Conservation (phyloP, 64 coral and sea anemone species). For the Dendrophyllia cribrosa region DNA sequence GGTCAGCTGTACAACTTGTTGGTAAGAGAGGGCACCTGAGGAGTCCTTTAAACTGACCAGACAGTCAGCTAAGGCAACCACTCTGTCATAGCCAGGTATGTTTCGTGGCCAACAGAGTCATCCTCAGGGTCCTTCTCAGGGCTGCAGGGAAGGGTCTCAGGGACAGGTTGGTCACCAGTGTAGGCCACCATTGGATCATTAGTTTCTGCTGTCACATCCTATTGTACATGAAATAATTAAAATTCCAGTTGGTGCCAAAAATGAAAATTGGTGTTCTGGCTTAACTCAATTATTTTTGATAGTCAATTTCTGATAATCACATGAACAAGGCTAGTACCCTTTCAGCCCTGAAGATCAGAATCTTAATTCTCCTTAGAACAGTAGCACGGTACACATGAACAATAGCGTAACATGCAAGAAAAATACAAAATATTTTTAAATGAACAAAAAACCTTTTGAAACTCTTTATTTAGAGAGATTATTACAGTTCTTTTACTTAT, state of each 20-base stretch:
- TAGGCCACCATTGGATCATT: constrained; percentile 12
- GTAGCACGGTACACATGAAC: constrained; percentile 31
- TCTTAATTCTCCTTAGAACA: background rate
- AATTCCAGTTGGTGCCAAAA: too few species aligned
- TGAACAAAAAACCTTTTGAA: background rate
- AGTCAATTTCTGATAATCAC: too few species aligned
- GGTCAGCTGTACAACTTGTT: background rate
- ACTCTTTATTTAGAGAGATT: background rate
- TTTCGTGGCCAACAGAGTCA: background rate
- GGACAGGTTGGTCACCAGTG: background rate
- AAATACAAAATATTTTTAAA: constrained; percentile 14
- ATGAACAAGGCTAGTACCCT: too few species aligned
- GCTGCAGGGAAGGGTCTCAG: background rate
- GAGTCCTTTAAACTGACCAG: background rate
- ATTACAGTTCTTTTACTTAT: background rate
- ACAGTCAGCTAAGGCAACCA: background rate
- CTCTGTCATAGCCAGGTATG: background rate
- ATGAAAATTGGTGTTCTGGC: background rate
- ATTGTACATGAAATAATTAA: too few species aligned
- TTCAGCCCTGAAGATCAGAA: too few species aligned
- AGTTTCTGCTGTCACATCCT: constrained; percentile 13
- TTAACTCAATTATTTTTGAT: too few species aligned
- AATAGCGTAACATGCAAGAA: constrained; percentile 9
- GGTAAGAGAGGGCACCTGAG: background rate
- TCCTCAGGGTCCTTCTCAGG: background rate